A percentile compares a stretch with the other conserved stretches of the same genome.
Conservation (phyloP, 2,113 vertebrate genomes). For the Plectropomus leopardus region DNA sequence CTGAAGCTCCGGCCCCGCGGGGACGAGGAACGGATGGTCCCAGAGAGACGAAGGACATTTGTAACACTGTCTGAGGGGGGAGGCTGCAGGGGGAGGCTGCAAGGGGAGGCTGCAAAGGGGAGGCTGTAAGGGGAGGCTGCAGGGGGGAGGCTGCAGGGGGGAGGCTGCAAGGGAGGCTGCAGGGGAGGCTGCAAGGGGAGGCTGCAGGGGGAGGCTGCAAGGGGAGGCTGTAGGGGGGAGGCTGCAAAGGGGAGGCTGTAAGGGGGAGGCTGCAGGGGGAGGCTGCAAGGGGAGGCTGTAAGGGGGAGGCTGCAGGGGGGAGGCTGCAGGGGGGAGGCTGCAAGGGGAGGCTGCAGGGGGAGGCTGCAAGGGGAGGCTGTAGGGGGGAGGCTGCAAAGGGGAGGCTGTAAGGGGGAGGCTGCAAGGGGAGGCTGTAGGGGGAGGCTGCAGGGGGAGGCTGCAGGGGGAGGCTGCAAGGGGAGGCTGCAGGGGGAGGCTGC, state of each 20-base stretch:
- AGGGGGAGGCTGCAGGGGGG: too few relatives aligned
- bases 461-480: not conserved
- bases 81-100: not conserved
- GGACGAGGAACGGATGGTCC: conserved; percentile 28
- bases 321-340: too few relatives aligned
- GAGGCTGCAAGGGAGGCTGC: too few relatives aligned
- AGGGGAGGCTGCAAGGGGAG: too few relatives aligned
- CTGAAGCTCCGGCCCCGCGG: not conserved
- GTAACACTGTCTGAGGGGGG: conserved; percentile 16
- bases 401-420: too few relatives aligned
- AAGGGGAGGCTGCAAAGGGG: not conserved
- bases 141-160: not conserved
- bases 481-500: not conserved
- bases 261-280: too few relatives aligned
- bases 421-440: too few relatives aligned
- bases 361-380: not conserved
- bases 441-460: not conserved
- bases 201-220: not conserved
- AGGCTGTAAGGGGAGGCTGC: not conserved
- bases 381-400: too few relatives aligned
- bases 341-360: too few relatives aligned
- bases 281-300: too few relatives aligned
- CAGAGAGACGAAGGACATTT: conserved; percentile 39
- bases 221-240: too few relatives aligned
- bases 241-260: not conserved